Conservation (phyloP, 2,113 vertebrate species). For the Syngnathus floridae region DNA sequence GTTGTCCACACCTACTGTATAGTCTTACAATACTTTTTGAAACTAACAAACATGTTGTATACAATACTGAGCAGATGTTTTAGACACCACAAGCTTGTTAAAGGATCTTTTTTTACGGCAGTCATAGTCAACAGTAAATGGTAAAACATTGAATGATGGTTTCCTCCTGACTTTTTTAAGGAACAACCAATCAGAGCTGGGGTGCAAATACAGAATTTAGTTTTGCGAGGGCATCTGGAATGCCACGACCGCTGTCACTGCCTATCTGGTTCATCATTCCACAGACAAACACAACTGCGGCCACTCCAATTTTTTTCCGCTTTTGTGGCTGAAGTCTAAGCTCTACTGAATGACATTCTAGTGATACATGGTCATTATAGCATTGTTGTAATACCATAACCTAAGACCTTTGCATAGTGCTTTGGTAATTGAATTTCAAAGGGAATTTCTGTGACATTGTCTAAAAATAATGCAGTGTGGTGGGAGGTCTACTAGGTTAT, state of each 20-base stretch:
- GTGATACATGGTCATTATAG: neutral
- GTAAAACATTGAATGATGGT: neutral
- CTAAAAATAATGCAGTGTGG: constrained; percentile 37
- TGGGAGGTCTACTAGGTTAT: constrained; percentile 48
- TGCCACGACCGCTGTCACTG: neutral
- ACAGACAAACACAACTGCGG: neutral
- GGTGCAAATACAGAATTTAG: neutral
- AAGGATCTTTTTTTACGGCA: neutral
- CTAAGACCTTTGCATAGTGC: neutral
- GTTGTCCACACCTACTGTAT: constrained; percentile 3
- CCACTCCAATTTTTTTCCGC: neutral
- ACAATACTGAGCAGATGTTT: neutral
- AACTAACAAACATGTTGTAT: neutral
- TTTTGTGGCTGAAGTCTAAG: neutral
- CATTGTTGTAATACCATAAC: neutral
- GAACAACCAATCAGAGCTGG: neutral
- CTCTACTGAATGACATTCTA: neutral
- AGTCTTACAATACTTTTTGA: constrained; percentile 7
- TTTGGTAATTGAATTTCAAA: constrained; percentile 7
- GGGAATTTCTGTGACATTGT: constrained; percentile 42
- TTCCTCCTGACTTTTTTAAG: neutral
- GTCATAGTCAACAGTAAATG: neutral
- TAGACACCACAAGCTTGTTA: neutral
- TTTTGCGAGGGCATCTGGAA: neutral
- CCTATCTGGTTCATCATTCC: neutral